Conservation (phyloP, 2,113 vertebrate genomes). For the Bos taurus region ARS-UCD2.0 NC_037335.1:44391501-44392000, state of each 20-base stretch:
- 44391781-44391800: slow-evolving; percentile 57
- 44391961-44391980: slow-evolving; percentile 46
- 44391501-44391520: not conserved
- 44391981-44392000: slow-evolving; percentile 21
- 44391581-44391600: not conserved
- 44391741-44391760: not conserved
- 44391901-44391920: not conserved
- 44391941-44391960: not conserved
- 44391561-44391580: not conserved
- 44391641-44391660: not conserved
- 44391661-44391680: not conserved
- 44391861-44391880: slow-evolving; percentile 35
- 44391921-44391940: not conserved
- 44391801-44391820: not conserved
- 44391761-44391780: slow-evolving; percentile 63
- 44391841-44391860: slow-evolving; percentile 43
- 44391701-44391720: not conserved
- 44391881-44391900: slow-evolving; percentile 11
- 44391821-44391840: slow-evolving; percentile 62
- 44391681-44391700: not conserved
- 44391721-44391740: slow-evolving; percentile 36
- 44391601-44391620: not conserved
- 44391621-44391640: not conserved
- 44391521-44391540: not conserved
- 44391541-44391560: not conserved